Base-by-base conservation (phyloP, 2,797 vertebrate genomes). In the Melanotaenia nigrans region DNA sequence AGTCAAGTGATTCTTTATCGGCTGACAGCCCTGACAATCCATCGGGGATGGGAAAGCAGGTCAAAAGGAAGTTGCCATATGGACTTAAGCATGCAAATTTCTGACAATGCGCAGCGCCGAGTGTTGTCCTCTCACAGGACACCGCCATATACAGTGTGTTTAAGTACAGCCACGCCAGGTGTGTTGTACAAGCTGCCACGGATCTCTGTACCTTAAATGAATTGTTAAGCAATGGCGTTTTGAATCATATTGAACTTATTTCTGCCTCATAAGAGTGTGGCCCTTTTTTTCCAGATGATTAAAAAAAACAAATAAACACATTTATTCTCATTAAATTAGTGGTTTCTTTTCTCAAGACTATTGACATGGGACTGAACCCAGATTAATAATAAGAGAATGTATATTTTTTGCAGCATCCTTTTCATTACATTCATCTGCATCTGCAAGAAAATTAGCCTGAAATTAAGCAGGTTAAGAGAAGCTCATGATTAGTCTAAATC, bases 1-100 rank as follows among this genome's bases (percentile, higher is more conserved):
- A 97, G 96, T 98, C 96, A 97, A 97, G 96, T 96, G 96, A 98
- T 97, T 97, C 96, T 98, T 98, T 97, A 95, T 95, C 96, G 95
- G 94, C 85, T 98, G 97, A 97, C 96, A 97, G 96, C 89, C 94
- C 87, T 93, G 94, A 98, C 97, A 98, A 98, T 97, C 96, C 96
- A 90, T 94, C 89, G 80, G 94, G 95, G 95, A 95, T 95, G 96
- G 95, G 95, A 95, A 96, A 96, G 95, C 96, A 96, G 96, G 96
- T 96, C 95, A 92, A 96, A 96, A 97, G 97, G 96, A 97, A 97
- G 95, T 96, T 92, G 92, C 95, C 96, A 96, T 97, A 97, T 96
- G 96, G 96, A 96, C 95, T 95, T 95, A 93, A 95, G 95, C 96
- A 96, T 96, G 95, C 94, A 95, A 96, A 96, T 96, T 94, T 94